These are phyloP conservation scores for Scelioninae gen. 1 DNA, from an alignment of 2,888 invertebrate species.

Conservation along the genomic window DNA sequence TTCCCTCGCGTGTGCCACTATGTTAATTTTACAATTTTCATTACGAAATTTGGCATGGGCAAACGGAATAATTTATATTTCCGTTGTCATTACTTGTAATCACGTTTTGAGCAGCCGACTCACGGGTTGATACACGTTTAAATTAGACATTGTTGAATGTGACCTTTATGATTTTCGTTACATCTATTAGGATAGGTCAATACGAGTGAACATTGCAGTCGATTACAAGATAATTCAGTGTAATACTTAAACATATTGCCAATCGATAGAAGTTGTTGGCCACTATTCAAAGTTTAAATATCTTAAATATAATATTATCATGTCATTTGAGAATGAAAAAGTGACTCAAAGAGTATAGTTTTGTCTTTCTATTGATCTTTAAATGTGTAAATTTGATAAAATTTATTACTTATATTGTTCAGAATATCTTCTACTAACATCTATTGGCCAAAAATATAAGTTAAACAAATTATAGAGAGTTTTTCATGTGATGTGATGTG, in stretches of 20 bases:
- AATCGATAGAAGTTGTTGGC: slow-evolving; percentile 19
- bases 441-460: too few species aligned
- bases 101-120: slow-evolving; percentile 1
- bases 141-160: slow-evolving; percentile 16
- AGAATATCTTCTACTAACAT: too few species aligned
- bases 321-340: background rate
- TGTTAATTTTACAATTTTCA: background rate
- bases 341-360: too few species aligned
- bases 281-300: slow-evolving; percentile 1
- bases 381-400: too few species aligned
- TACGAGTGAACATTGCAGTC: slow-evolving; percentile 8
- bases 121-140: background rate
- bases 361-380: too few species aligned
- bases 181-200: slow-evolving; percentile 36
- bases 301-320: slow-evolving; percentile 1
- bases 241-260: slow-evolving; percentile 19
- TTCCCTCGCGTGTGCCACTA: too few species aligned
- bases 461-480: too few species aligned
- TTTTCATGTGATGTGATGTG: too few species aligned
- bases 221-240: slow-evolving; percentile 24
- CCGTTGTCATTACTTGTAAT: background rate
- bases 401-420: too few species aligned
- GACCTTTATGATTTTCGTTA: slow-evolving; percentile 20
- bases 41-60: slow-evolving; percentile 10
- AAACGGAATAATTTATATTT: slow-evolving; percentile 1